These are phyloP conservation scores for Ornithorhynchus anatinus DNA, from an alignment of 2,113 vertebrate species.

Conservation along the genomic window DNA sequence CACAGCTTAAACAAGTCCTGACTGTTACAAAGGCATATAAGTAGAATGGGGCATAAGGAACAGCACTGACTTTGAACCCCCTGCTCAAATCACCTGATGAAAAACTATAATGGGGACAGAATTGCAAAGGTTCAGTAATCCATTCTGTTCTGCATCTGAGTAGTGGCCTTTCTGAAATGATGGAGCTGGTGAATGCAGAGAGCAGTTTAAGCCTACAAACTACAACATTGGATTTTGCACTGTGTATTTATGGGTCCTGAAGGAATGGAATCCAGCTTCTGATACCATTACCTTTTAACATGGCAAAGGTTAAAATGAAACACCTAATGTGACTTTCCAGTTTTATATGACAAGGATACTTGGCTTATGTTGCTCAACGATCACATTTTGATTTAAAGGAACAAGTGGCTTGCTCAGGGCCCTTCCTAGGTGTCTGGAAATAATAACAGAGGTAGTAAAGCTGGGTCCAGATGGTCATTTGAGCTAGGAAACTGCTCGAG, in stretches of 20 bases:
- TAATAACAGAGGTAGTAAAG: not conserved
- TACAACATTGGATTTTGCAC: not conserved
- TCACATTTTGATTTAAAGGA: conserved; percentile 49
- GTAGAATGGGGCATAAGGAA: no score
- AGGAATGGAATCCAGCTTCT: conserved; percentile 8
- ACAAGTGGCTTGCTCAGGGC: conserved; percentile 15
- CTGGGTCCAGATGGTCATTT: conserved; percentile 20
- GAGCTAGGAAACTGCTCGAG: not conserved
- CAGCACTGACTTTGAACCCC: conserved; percentile 9
- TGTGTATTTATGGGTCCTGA: not conserved
- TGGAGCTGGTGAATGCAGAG: not conserved
- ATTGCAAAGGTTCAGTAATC: not conserved
- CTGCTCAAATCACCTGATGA: no score
- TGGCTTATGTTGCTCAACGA: conserved; percentile 22
- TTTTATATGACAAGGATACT: not conserved
- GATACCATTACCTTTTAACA: not conserved
- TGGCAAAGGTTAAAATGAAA: conserved; percentile 32
- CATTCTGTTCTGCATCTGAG: rapidly evolving
- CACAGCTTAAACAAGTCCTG: no score
- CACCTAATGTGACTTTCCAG: not conserved
- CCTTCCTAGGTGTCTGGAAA: not conserved
- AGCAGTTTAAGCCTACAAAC: not conserved
- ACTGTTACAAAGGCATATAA: not conserved
- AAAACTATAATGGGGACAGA: no score
- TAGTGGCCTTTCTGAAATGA: not conserved